Evolutionary conservation across 1,140 invertebrate genomes (phyloP).

Genomic region (Pomacea maculata): DNA sequence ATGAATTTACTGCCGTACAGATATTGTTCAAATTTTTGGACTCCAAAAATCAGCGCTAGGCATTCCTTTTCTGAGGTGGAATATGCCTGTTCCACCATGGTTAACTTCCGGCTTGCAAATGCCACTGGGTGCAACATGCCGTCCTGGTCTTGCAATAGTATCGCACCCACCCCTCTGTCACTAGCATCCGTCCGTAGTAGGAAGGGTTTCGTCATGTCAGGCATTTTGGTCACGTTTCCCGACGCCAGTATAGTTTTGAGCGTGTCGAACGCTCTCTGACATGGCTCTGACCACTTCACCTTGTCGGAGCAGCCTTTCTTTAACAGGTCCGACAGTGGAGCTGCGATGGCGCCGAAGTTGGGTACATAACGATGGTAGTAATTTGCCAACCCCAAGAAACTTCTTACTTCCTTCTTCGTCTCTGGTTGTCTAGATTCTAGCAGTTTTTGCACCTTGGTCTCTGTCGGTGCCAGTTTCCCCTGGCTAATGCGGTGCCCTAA

Average conservation of each 20-base stretch:
- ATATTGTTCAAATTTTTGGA: slow-evolving; percentile 64
- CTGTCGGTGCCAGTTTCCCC: slow-evolving; percentile 49
- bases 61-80: slow-evolving; percentile 63
- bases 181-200: slow-evolving; percentile 50
- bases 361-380: slow-evolving; percentile 40
- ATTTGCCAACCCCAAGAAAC: slow-evolving; percentile 33
- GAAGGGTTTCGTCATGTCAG: slow-evolving; percentile 53
- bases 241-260: slow-evolving; percentile 26
- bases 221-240: slow-evolving; percentile 38
- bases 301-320: slow-evolving; percentile 5
- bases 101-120: slow-evolving; percentile 36
- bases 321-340: slow-evolving; percentile 40
- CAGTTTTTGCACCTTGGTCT: slow-evolving; percentile 60
- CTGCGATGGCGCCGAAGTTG: slow-evolving; percentile 36
- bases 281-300: slow-evolving; percentile 4
- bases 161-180: slow-evolving; percentile 33
- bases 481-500: slow-evolving; percentile 36
- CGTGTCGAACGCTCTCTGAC: slow-evolving; percentile 14
- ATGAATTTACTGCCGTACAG: slow-evolving; percentile 29
- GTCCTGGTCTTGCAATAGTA: slow-evolving; percentile 39
- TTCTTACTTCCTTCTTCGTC: slow-evolving; percentile 56
- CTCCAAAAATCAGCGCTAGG: slow-evolving; percentile 60
- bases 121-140: slow-evolving; percentile 34
- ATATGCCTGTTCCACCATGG: slow-evolving; percentile 43
- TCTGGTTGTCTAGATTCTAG: slow-evolving; percentile 44